Evolutionary conservation across 2,888 invertebrate species (phyloP), one percentile per base, ranked within the genome.

Genomic region (Caenorhabditis afra): DNA sequence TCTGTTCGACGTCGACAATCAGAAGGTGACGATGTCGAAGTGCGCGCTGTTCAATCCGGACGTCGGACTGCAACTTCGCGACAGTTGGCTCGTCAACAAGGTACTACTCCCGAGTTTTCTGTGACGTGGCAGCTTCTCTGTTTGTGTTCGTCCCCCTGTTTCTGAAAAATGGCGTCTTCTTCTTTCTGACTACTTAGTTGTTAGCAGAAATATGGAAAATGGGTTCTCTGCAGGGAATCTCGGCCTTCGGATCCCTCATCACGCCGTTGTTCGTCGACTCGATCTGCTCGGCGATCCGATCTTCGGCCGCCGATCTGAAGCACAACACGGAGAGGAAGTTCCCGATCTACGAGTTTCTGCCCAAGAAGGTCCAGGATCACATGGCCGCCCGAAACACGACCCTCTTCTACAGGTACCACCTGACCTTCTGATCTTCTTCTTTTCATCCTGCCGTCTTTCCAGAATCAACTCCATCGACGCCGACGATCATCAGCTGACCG

Each of bases 291-390:
- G 52, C 62, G 1, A 49, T 80, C 5, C 53, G 52, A 14, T 79
- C 79, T 23, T 74, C 74, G 14, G 66, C 68, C 1, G 57, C 65
- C 11, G 79, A 75, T 55, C 18, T 79, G 44, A 45, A 49, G 39
- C 70, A 80, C 49, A 62, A 59, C 39, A 55, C 58, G 10, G 73
- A 73, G 16, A 35, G 74, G 37, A 85, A 86, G 65, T 79, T 88
- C 35, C 86, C 88, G 8, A 81, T 88, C 16, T 81, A 81, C 52
- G 74, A 81, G 10, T 61, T 86, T 14, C 55, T 88, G 20, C 88
- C 88, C 18, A 78, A 73, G 12, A 87, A 88, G 61, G 85, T 85
- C 50, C 77, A 83, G 55, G 81, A 85, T n/a, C 85, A 87, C 67
- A 79, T 88, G 68, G 71, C 81, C 16, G 79, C 79, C 0, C 53